These are phyloP conservation scores for Hirundo rustica DNA, from an alignment of 2,797 vertebrate genomes.

Conservation along the genomic window DNA sequence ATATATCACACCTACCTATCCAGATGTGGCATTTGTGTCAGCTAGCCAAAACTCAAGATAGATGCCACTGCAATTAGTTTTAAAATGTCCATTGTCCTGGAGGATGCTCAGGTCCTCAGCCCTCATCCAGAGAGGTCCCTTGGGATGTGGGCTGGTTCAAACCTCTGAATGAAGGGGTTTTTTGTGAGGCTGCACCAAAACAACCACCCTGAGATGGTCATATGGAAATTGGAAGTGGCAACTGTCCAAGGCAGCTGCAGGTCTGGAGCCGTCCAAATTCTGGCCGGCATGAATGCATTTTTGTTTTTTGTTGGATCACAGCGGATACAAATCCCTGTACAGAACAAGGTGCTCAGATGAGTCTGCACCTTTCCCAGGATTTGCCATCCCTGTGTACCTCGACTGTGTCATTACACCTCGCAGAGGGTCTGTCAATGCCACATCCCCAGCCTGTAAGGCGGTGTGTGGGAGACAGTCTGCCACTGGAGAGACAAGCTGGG, in stretches of 20 bases:
- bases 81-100: neutral
- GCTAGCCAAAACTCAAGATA: neutral
- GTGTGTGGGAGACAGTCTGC: too few species aligned
- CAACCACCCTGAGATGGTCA: fast-evolving
- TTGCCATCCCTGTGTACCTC: too few species aligned
- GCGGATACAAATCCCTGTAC: neutral
- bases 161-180: neutral
- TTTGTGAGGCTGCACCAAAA: neutral
- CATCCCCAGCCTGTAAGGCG: too few species aligned
- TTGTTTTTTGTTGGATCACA: neutral
- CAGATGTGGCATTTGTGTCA: neutral
- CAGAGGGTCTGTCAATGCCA: too few species aligned
- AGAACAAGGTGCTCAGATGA: too few species aligned
- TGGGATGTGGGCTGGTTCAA: neutral
- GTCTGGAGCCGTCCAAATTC: neutral
- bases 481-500: neutral
- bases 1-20: too few species aligned
- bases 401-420: too few species aligned
- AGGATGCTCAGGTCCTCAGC: neutral
- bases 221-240: neutral
- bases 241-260: neutral
- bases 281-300: fast-evolving
- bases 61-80: fast-evolving
- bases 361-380: too few species aligned
- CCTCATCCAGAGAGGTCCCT: fast-evolving